Base-by-base conservation (phyloP, 2,797 vertebrate species). In the Pyrocephalus nanus region DNA sequence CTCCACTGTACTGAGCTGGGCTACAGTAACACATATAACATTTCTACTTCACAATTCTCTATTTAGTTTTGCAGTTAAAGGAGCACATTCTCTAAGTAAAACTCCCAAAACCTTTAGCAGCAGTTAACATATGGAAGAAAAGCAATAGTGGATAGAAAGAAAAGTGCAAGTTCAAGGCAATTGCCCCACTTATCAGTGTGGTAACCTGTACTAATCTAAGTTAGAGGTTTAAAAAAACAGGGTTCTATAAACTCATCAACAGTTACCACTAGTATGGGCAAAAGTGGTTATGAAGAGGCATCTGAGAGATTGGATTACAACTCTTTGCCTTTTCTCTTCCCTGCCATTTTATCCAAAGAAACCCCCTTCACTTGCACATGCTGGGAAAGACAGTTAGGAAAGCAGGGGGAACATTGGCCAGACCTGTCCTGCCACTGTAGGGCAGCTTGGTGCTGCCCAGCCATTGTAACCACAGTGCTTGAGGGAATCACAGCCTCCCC, bases 361-460 rank as follows among this genome's bases (percentile, higher is more conserved):
- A 9, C 3, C 51, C 32, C 6, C 6, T 81, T 53, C 30, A 47
- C 25, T 73, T 53, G 38, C 29, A 66, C 13, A 40, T 0, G 0
- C 15, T 2, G 0, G 42, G 32, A 85, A 88, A 60, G 51, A 53
- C 20, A 74, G 47, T 27, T 34, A 42, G 64, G 26, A 66, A 42
- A 40, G 17, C 47, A 40, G 26, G 1, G 4, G 53, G 17, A 91
- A 19, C 65, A 47, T 12, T 0, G 0, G 42, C 32, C 45, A 90
- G 72, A 83, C 42, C 57, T 51, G 83, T 72, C 58, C 57, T 57
- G 73, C 45, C 2, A 4, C 7, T 53, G 16, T 30, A 30, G 51
- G 51, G 27, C 27, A 53, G 16, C 51, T 53, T 30, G 51, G 69
- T 38, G 45, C 34, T 60, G 62, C 53, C 40, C 64, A 62, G 15